Percentiles rank a stretch among this genome's conserved stretches.
These are phyloP conservation scores for Tuta absoluta DNA, from an alignment of 2,888 invertebrate genomes.

Conservation along the genomic window DNA sequence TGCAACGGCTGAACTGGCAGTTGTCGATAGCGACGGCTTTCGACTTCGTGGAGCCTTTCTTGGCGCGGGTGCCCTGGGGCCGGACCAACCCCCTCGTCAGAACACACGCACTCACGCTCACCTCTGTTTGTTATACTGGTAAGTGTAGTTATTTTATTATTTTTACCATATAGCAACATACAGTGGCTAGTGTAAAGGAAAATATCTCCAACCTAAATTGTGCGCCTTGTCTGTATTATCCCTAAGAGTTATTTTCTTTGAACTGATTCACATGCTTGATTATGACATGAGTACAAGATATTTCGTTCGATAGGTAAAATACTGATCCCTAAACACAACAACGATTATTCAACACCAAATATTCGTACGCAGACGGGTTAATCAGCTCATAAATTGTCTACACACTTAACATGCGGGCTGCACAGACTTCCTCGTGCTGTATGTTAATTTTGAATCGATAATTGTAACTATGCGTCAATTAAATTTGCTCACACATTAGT, in stretches of 20 bases:
- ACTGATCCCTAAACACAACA: no score
- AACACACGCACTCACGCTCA: conserved; percentile 88
- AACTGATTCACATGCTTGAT: no score
- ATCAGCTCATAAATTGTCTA: conserved; percentile 35
- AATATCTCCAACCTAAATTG: not conserved
- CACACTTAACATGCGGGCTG: conserved; percentile 58
- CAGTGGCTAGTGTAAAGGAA: not conserved
- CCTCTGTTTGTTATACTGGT: conserved; percentile 91
- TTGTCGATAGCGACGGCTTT: conserved; percentile 88
- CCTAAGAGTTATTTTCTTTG: no score
- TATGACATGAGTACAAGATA: no score
- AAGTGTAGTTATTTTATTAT: conserved; percentile 48
- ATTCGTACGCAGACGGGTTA: conserved; percentile 24
- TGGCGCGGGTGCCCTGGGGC: conserved; percentile 84
- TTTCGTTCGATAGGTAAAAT: no score
- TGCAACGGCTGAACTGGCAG: conserved; percentile 90
- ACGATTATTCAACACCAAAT: not conserved
- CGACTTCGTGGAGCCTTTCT: conserved; percentile 91
- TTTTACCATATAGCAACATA: not conserved
- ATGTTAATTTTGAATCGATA: conserved; percentile 61
- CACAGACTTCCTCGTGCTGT: conserved; percentile 47
- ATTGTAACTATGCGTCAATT: conserved; percentile 42
- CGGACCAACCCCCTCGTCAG: conserved; percentile 82
- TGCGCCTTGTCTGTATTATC: no score
- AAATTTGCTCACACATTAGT: conserved; percentile 45